Conservation (phyloP, 1,140 invertebrate genomes). For the Drosophila repletoides region DNA sequence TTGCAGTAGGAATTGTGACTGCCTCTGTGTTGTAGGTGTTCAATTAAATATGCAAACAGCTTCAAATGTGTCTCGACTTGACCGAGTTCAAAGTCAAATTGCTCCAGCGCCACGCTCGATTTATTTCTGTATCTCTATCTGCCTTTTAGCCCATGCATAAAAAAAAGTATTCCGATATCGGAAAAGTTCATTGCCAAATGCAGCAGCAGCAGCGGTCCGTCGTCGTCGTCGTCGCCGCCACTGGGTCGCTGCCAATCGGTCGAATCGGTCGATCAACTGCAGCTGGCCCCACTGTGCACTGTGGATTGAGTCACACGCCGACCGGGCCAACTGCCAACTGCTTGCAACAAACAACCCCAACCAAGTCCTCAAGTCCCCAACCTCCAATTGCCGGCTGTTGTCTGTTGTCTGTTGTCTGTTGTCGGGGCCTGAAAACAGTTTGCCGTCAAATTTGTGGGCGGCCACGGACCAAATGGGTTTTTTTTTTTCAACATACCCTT, state of each 20-base stretch:
- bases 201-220: constrained; percentile 39
- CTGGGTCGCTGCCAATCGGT: constrained; percentile 47
- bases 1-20: constrained; percentile 12
- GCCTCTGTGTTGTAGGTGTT: constrained; percentile 65
- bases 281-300: constrained; percentile 37
- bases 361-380: constrained; percentile 52
- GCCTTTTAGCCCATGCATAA: constrained; percentile 20
- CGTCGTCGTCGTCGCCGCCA: constrained; percentile 55
- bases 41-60: constrained; percentile 80
- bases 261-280: constrained; percentile 70
- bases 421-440: constrained; percentile 27
- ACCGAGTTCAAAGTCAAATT: constrained; percentile 80
- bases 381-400: constrained; percentile 43
- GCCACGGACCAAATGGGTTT: constrained; percentile 70
- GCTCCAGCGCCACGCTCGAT: constrained; percentile 55
- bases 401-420: constrained; percentile 25
- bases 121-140: constrained; percentile 47
- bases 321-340: constrained; percentile 12
- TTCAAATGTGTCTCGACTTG: constrained; percentile 80
- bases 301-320: constrained; percentile 71
- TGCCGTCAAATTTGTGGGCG: constrained; percentile 66
- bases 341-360: constrained; percentile 28
- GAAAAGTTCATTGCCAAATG: constrained; percentile 81
- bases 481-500: constrained; percentile 36
- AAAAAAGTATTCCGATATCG: constrained; percentile 48